These are phyloP conservation scores for Argentina silus DNA, from an alignment of 2,797 vertebrate species.

Conservation along the genomic window DNA sequence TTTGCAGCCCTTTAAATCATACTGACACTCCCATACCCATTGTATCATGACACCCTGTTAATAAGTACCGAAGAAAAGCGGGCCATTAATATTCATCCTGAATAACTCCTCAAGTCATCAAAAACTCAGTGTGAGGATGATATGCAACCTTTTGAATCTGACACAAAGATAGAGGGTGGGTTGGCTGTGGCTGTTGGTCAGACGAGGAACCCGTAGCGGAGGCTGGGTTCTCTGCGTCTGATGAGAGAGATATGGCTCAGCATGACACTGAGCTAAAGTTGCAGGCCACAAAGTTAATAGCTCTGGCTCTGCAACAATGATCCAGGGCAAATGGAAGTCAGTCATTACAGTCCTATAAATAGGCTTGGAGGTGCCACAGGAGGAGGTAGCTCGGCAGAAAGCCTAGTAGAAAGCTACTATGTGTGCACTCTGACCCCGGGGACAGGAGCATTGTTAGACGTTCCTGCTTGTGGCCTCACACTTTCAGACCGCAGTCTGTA, in stretches of 20 bases:
- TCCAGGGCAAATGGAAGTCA: slow-evolving; percentile 32
- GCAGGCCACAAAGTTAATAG: slow-evolving; percentile 33
- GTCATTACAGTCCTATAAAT: slow-evolving; percentile 33
- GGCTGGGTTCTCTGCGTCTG: not conserved
- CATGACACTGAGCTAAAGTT: slow-evolving; percentile 29
- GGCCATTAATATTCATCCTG: slow-evolving; percentile 2
- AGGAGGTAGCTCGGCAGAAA: slow-evolving; percentile 1
- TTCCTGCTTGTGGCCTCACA: not conserved
- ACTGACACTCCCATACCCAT: slow-evolving; percentile 24
- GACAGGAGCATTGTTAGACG: not conserved
- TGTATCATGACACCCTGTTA: slow-evolving; percentile 45
- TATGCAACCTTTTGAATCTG: slow-evolving; percentile 15
- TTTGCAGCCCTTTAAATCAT: slow-evolving; percentile 28
- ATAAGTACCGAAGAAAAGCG: slow-evolving; percentile 47
- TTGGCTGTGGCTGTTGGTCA: slow-evolving; percentile 1
- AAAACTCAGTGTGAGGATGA: slow-evolving; percentile 8
- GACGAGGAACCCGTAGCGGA: not conserved
- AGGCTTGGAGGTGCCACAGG: slow-evolving; percentile 13
- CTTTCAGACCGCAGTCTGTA: not conserved
- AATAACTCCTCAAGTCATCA: not conserved
- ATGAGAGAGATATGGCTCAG: slow-evolving; percentile 30
- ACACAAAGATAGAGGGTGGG: slow-evolving; percentile 1
- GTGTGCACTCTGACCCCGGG: not conserved
- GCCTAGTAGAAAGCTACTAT: not conserved
- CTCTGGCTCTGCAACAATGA: slow-evolving; percentile 29